Base-by-base conservation (phyloP, 2,797 vertebrate genomes). In the Lindbergichthys nudifrons region DNA sequence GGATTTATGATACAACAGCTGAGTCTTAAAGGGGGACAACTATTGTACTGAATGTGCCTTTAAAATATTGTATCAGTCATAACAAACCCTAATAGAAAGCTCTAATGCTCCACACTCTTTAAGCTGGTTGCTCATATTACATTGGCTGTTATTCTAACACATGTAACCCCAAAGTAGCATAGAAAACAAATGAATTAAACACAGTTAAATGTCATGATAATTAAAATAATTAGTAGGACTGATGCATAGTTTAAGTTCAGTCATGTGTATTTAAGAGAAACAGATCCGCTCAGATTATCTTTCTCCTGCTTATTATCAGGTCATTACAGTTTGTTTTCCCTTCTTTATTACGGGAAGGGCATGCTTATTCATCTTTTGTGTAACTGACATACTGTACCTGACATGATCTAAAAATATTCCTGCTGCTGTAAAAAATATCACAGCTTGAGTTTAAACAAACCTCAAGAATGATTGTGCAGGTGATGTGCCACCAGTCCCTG, bases 31-130 rank as follows among this genome's bases (percentile, higher is more conserved):
- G 77, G 79, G 77, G 82, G 75, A 80, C 51, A 76, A 79, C 84
- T 90, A 88, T 87, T 94, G 87, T 93, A 89, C 85, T 91, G 76
- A 91, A 94, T 89, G 92, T 94, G 93, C 93, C 93, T 95, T 94
- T 86, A 85, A 92, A 86, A 83, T 89, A 83, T 87, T 75, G 77
- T 65, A 81, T 84, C 79, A 88, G 81, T 89, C 79, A 65, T 66
- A 54, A 64, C 12, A 45, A 30, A 18, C 47, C 51, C 19, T 66
- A 50, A 59, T 67, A 60, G 59, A 16, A 39, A 63, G 48, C 56
- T 47, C 59, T 59, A 21, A 46, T 52, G 21, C 68, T 65, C 4
- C 47, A 2, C 48, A 39, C 13, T 56, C 2, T 46, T 51, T 48
- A 4, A 36, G 36, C 39, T 54, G 8, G 56, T 51, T 26, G 16